phyloP scores from a whole-genome alignment of 2,888 invertebrate species.

The Leptopilina drosophilae region DNA sequence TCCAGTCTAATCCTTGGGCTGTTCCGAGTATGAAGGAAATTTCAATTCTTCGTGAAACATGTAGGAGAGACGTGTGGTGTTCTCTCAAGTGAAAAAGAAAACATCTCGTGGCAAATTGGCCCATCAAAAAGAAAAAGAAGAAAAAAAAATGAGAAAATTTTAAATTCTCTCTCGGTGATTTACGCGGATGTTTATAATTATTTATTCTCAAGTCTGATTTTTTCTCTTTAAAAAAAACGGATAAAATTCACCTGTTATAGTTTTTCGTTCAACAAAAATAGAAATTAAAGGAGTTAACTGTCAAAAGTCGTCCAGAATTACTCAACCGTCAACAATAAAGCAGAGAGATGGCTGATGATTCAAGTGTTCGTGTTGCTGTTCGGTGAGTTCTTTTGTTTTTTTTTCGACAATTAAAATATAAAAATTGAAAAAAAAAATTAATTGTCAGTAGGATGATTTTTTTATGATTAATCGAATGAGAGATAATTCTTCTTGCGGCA shows the following conservation, averaged over 20 bases:
- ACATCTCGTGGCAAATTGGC: constrained; percentile 19
- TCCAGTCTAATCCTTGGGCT: constrained; percentile 45
- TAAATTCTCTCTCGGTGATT: neutral
- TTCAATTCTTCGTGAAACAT: constrained; percentile 35
- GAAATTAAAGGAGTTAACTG: constrained; percentile 39
- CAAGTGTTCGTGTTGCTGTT: constrained; percentile 75
- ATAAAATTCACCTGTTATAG: neutral
- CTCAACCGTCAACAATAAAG: constrained; percentile 48
- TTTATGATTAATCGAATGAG: neutral
- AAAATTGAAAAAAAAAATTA: neutral
- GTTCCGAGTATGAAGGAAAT: constrained; percentile 36
- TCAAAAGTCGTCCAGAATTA: constrained; percentile 46
- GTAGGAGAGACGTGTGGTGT: constrained; percentile 13
- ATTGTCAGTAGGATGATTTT: neutral
- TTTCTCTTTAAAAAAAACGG: neutral
- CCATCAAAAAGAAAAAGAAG: neutral
- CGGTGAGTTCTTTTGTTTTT: constrained; percentile 65
- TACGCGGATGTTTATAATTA: neutral
- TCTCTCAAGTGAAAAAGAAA: constrained; percentile 20
- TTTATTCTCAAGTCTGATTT: neutral
- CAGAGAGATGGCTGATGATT: constrained; percentile 74
- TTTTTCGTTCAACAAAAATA: constrained; percentile 13
- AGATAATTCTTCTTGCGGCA: constrained; percentile 11
- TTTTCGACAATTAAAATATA: constrained; percentile 1
- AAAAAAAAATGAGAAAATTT: constrained; percentile 16